A percentile compares a stretch with the other conserved stretches of the same genome.
phyloP scores from a whole-genome alignment of 1,140 invertebrate species.

The Leptinotarsa defecta region DNA sequence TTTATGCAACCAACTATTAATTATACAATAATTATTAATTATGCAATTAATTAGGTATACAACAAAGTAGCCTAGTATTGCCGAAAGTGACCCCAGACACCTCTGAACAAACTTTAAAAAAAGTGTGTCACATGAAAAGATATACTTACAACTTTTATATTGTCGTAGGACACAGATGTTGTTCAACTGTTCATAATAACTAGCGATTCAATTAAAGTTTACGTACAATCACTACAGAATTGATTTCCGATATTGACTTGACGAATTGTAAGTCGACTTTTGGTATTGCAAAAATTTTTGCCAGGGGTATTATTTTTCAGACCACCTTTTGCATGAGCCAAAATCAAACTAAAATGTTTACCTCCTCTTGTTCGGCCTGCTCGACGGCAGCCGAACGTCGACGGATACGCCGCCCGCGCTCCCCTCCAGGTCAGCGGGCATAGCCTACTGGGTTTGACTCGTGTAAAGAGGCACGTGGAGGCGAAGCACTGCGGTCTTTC shows the following conservation, averaged over 20 bases:
- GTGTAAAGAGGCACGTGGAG: slow-evolving; percentile 54
- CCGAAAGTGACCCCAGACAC: too few relatives aligned
- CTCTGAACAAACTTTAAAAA: not conserved
- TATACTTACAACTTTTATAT: slow-evolving; percentile 22
- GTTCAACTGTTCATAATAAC: slow-evolving; percentile 18
- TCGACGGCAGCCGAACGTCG: slow-evolving; percentile 29
- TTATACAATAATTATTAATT: too few relatives aligned
- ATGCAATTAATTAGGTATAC: too few relatives aligned
- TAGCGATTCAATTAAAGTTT: not conserved
- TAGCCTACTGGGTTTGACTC: slow-evolving; percentile 44
- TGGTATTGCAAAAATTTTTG: not conserved
- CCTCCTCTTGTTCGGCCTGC: slow-evolving; percentile 40
- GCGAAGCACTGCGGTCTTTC: slow-evolving; percentile 48
- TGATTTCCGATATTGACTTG: not conserved
- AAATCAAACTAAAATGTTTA: slow-evolving; percentile 51
- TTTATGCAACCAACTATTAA: too few relatives aligned
- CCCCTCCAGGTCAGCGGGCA: slow-evolving; percentile 14
- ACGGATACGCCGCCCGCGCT: slow-evolving; percentile 21
- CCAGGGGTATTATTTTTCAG: slow-evolving; percentile 32
- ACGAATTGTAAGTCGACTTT: not conserved
- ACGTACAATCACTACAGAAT: not conserved
- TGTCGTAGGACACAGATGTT: slow-evolving; percentile 19
- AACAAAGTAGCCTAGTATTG: too few relatives aligned
- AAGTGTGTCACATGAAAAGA: not conserved
- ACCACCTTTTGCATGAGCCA: slow-evolving; percentile 42